Evolutionary conservation across 2,797 vertebrate genomes (phyloP), one percentile per base, ranked within the genome.

Genomic region (Lithobates sylvaticus): DNA sequence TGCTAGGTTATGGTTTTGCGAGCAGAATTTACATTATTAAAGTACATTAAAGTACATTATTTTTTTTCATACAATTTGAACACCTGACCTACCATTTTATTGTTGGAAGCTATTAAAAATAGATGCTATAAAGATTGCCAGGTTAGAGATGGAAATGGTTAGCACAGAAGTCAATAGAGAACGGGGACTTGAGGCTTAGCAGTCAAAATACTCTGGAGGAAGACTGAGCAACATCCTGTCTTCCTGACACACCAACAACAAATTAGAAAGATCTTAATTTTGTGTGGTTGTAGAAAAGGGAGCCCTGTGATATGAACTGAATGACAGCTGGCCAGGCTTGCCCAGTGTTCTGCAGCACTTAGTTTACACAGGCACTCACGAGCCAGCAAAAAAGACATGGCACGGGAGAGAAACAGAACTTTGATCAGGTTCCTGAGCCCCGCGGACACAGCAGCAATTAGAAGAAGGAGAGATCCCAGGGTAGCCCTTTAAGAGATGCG

Each of bases 241-340:
- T 84, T 65, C 81, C 76, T 84, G 81, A 87, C 50, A 73, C n/a
- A 78, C 69, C 73, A 81, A 81, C 75, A 87, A 26, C 81, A 87
- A 83, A 79, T 87, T 83, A 79, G 64, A 79, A 74, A 44, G 44
- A 44, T 83, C 85, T 84, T 79, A 61, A 80, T 84, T 87, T 64
- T 84, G 75, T 87, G 61, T 75, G 36, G 61, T 54, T 69, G 76
- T 18, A 32, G 26, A 79, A 70, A 47, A 75, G 47, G 61, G 76
- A 75, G 44, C 71, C 16, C 32, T 58, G 76, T 68, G 70, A 75
- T 70, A 87, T 70, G 61, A 87, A 78, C 68, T 83, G 70, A 80
- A 29, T 23, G 13, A 87, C 44, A 29, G 72, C 76, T 42, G 74
- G 71, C 70, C 77, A 69, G 32, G 39, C 73, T 50, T 44, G 47